Percentiles rank a stretch among this genome's conserved stretches.
phyloP scores from a whole-genome alignment of 2,888 invertebrate genomes.

The Cistogaster globosa region DNA sequence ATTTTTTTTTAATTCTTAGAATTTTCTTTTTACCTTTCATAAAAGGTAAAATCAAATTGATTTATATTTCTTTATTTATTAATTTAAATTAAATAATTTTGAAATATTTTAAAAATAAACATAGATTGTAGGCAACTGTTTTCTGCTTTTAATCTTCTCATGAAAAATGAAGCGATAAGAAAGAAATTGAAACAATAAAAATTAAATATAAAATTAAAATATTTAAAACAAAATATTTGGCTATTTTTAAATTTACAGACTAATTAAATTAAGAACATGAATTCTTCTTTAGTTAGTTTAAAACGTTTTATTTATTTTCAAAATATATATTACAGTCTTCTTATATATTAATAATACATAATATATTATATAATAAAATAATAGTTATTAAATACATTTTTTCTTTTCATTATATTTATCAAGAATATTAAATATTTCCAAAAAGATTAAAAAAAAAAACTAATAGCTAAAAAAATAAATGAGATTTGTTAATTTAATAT shows the following conservation, averaged over 20 bases:
- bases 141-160: constrained; percentile 12
- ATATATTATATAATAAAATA: constrained; percentile 55
- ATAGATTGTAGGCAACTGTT: constrained; percentile 32
- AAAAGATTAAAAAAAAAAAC: constrained; percentile 29
- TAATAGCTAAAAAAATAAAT: constrained; percentile 31
- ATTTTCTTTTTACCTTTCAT: background rate
- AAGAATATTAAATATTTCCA: constrained; percentile 56
- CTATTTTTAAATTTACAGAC: background rate
- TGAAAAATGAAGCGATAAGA: constrained; percentile 10
- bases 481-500: constrained; percentile 15
- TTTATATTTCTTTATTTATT: constrained; percentile 41
- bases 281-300: constrained; percentile 50
- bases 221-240: constrained; percentile 3
- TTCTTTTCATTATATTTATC: constrained; percentile 26
- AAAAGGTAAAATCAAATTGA: constrained; percentile 40
- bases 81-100: constrained; percentile 7
- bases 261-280: background rate
- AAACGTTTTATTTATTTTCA: constrained; percentile 65
- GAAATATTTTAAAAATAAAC: constrained; percentile 34
- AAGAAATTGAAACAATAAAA: constrained; percentile 34
- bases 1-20: constrained; percentile 16
- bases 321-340: constrained; percentile 71
- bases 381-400: constrained; percentile 32
- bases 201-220: constrained; percentile 24
- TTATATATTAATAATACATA: constrained; percentile 67